These are phyloP conservation scores for Bettongia penicillata DNA, from an alignment of 2,113 vertebrate species.

Conservation along the genomic window DNA sequence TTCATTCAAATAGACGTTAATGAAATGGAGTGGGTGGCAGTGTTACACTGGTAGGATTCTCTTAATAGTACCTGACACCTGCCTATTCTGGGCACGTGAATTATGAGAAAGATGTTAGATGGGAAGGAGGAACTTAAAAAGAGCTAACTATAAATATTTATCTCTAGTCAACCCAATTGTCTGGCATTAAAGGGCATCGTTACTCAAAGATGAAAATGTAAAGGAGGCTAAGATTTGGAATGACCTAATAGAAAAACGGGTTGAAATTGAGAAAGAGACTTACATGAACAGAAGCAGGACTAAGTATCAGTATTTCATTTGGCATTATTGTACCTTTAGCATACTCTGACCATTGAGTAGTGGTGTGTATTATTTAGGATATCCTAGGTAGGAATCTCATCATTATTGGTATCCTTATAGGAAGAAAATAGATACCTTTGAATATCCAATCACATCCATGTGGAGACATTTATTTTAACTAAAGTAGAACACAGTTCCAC, in stretches of 20 bases:
- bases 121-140: slow-evolving; percentile 8
- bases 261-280: slow-evolving; percentile 40
- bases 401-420: slow-evolving; percentile 1
- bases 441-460: not conserved
- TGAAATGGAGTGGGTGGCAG: slow-evolving; percentile 53
- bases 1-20: slow-evolving; percentile 67
- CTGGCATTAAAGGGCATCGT: slow-evolving; percentile 30
- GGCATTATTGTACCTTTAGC: slow-evolving; percentile 14
- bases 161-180: slow-evolving; percentile 50
- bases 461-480: not conserved
- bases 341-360: slow-evolving; percentile 32
- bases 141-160: slow-evolving; percentile 56
- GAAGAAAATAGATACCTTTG: not conserved
- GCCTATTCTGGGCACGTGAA: slow-evolving; percentile 45
- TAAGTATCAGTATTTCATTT: slow-evolving; percentile 30
- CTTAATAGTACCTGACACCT: slow-evolving; percentile 60
- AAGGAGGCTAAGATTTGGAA: slow-evolving; percentile 15
- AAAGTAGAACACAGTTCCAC: slow-evolving; percentile 13
- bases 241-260: slow-evolving; percentile 5
- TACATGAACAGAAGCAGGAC: slow-evolving; percentile 29
- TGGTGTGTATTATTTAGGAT: not conserved
- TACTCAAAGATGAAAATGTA: slow-evolving; percentile 37
- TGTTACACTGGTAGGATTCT: slow-evolving; percentile 40
- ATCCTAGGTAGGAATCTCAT: slow-evolving; percentile 1
- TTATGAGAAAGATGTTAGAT: slow-evolving; percentile 62